These are phyloP conservation scores for Harpalus rufipes DNA, from an alignment of 2,888 invertebrate species.

Conservation along the genomic window DNA sequence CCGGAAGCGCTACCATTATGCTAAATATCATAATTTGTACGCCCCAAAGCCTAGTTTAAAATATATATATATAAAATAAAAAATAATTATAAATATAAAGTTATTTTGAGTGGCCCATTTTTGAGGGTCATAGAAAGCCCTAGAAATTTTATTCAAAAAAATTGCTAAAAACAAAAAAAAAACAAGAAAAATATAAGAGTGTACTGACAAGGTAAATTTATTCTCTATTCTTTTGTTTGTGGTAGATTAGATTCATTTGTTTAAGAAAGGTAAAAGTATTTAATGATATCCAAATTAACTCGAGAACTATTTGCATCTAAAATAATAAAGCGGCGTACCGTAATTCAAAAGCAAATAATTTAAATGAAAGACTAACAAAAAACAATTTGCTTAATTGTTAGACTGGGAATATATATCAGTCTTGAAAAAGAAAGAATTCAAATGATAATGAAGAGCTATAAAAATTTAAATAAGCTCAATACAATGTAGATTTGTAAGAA, in stretches of 20 bases:
- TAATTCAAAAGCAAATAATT: constrained; percentile 42
- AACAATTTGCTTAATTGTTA: constrained; percentile 38
- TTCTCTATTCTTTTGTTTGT: background rate
- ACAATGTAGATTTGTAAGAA: constrained; percentile 43
- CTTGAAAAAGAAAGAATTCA: constrained; percentile 36
- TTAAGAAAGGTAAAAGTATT: background rate
- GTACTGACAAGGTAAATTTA: no score
- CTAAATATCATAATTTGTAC: no score
- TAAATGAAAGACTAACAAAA: constrained; percentile 30
- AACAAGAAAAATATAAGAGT: no score
- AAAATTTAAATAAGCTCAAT: constrained; percentile 56
- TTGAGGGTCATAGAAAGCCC: no score
- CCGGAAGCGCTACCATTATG: no score
- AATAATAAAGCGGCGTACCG: constrained; percentile 11
- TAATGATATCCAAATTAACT: constrained; percentile 25
- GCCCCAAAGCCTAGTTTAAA: no score
- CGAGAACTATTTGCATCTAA: constrained; percentile 17
- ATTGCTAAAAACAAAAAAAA: no score
- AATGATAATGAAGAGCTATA: constrained; percentile 44
- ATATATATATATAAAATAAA: no score
- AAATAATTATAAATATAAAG: no score
- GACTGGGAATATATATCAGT: constrained; percentile 41
- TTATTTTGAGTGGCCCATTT: no score
- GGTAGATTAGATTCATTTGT: background rate
- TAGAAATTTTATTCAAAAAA: no score